Evolutionary conservation across 2,797 vertebrate genomes (phyloP), one percentile per base, ranked within the genome.

Genomic region (Schizothorax lantsangensis): DNA sequence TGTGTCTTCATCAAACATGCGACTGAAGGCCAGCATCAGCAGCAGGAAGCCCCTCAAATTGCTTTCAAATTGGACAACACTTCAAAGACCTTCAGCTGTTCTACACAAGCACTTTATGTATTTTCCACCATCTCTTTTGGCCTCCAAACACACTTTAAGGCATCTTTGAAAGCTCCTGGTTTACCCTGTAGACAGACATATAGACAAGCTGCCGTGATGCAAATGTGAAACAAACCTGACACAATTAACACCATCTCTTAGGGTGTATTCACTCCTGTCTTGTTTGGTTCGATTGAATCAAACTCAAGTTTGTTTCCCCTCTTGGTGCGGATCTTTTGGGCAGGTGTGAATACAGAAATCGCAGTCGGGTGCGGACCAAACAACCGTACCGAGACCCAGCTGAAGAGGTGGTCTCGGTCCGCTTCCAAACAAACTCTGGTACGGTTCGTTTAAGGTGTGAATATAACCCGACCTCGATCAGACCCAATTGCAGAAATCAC

Each of bases 31-130:
- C 64, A 10, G 47, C 47, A 12, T 78, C 47, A 10, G 11, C 52
- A 69, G 84, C 62, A 59, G 17, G 59, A 79, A 14, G 64, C 23
- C 30, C 47, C 36, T 19, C 2, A 79, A 85, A 78, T 17, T 69
- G 64, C 74, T 79, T 69, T 85, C 6, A 40, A 54, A 79, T 59
- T 40, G 38, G 38, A 8, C 47, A 40, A 69, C 64, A 62, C 49
- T 47, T 59, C 59, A 80, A 80, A 85, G 52, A 72, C 77, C 49
- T 71, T 85, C 84, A 45, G 45, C 62, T 57, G 62, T 45, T 59
- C 4, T 17, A 21, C 33, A 62, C 69, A 17, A 64, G 82, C 66
- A 85, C 84, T 85, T 62, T 62, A 71, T 72, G 52, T 38, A 47
- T 79, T 79, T 79, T 30, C 64, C 75, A 71, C 38, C 23, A 59